phyloP scores from a whole-genome alignment of 2,797 vertebrate species.

The Eospalax fontanierii region DNA sequence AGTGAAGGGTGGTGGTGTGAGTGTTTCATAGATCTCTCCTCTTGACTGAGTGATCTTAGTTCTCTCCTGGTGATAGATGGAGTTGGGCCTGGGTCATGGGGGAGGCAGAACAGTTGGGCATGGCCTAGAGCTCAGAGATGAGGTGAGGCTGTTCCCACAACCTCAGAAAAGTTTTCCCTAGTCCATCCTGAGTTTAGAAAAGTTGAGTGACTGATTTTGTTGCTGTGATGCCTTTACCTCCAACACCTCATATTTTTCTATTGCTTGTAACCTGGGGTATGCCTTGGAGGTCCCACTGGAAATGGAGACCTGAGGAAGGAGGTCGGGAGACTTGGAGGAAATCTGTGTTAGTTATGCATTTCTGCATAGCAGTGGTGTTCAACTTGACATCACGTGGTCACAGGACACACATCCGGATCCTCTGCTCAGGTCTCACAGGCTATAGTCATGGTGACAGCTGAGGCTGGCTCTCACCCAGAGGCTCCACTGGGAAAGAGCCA shows the following conservation, averaged over 20 bases:
- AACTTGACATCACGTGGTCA: too few species aligned
- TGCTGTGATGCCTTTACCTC: too few species aligned
- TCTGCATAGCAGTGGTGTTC: neutral
- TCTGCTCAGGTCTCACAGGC: neutral
- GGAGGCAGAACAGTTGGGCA: neutral
- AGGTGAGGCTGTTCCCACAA: too few species aligned
- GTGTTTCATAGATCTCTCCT: neutral
- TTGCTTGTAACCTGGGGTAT: neutral
- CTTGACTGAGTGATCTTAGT: neutral
- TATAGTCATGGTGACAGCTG: neutral
- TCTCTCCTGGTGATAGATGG: neutral
- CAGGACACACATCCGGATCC: neutral
- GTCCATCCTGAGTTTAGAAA: neutral
- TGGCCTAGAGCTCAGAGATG: too few species aligned
- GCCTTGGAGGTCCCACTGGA: neutral
- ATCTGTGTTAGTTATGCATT: neutral
- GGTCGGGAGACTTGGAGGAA: neutral
- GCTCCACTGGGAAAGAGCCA: rapidly evolving
- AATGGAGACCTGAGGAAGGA: neutral
- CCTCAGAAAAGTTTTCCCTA: neutral
- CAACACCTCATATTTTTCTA: neutral
- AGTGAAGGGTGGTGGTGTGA: neutral
- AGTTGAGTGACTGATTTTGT: neutral
- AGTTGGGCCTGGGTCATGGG: neutral
- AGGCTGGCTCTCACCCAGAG: neutral